These are phyloP conservation scores for Knipowitschia caucasica DNA, from an alignment of 2,797 vertebrate species.

Conservation along the genomic window DNA sequence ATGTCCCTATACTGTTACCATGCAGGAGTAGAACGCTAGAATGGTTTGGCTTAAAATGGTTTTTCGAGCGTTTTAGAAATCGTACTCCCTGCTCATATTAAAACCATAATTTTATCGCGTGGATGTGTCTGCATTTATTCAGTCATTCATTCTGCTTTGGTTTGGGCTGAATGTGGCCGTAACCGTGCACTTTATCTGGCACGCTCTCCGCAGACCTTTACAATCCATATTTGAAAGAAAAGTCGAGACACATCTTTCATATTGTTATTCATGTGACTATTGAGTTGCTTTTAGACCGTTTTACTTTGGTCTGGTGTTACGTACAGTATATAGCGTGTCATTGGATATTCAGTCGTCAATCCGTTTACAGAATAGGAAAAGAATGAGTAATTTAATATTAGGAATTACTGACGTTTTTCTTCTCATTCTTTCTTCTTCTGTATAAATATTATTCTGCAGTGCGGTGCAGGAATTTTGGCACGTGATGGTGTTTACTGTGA, in stretches of 20 bases:
- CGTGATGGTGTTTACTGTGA: no score
- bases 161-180: constrained; percentile 53
- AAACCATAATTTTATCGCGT: constrained; percentile 21
- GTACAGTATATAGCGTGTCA: no score
- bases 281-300: neutral
- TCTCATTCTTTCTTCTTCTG: no score
- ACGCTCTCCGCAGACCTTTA: constrained; percentile 18
- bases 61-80: constrained; percentile 54
- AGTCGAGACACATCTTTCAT: neutral
- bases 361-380: no score
- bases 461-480: no score
- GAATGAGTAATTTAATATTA: no score
- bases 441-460: no score
- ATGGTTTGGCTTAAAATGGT: constrained; percentile 59
- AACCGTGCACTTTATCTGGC: constrained; percentile 32
- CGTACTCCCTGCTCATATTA: constrained; percentile 35
- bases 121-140: constrained; percentile 32
- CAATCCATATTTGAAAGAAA: neutral
- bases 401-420: no score
- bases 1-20: constrained; percentile 47
- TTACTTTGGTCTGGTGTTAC: neutral
- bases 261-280: neutral
- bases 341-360: no score
- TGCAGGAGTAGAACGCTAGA: constrained; percentile 51
- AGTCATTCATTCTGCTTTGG: constrained; percentile 38